Base-by-base conservation (phyloP, 2,797 vertebrate species). In the Tiaroga cobitis region DNA sequence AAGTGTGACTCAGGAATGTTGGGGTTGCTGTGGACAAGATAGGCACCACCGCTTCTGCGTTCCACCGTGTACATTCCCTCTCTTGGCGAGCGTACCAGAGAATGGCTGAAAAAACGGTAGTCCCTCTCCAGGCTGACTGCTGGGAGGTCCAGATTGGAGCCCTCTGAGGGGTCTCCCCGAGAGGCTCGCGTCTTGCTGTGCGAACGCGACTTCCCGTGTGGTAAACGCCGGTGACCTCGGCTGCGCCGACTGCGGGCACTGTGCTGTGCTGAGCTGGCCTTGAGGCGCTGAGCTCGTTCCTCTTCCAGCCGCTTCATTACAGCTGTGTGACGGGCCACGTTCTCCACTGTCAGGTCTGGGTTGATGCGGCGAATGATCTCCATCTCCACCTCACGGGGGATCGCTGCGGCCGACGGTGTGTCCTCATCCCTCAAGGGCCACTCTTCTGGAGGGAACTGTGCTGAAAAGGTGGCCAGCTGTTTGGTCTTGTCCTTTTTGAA, bases 401-500 rank as follows among this genome's bases (percentile, higher is more conserved):
- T 98, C 34, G 97, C 95, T 29, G 94, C 94, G 8, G 93, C 91
- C 10, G 96, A 97, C 4, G 98, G 98, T 16, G 95, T 96, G 77
- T 99, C 98, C 90, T 99, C 98, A 0, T 99, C 98, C 37, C 97
- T 95, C 82, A 99, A 95, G 0, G 98, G 98, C 98, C 98, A 99
- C 93, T 99, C 98, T 90, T 99, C 98, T 0, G 98, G 98, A 87
- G 98, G 98, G 89, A 99, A 99, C 93, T 99, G 98, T 81, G 98
- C 98, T 13, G 98, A 99, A 92, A 99, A 99, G 89, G 97, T 99
- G 86, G 97, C 97, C 91, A 99, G 91, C 88, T 99, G 98, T 92
- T 99, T 97, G 93, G 97, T 97, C 94, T 99, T 99, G 93, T 99
- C 98, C 92, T 99, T 99, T 91, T 99, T 99, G 93, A 99, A 99